A percentile compares a stretch with the other conserved stretches of the same genome.
Evolutionary conservation across 1,140 invertebrate species (phyloP).

Genomic region (Centruroides vittatus): DNA sequence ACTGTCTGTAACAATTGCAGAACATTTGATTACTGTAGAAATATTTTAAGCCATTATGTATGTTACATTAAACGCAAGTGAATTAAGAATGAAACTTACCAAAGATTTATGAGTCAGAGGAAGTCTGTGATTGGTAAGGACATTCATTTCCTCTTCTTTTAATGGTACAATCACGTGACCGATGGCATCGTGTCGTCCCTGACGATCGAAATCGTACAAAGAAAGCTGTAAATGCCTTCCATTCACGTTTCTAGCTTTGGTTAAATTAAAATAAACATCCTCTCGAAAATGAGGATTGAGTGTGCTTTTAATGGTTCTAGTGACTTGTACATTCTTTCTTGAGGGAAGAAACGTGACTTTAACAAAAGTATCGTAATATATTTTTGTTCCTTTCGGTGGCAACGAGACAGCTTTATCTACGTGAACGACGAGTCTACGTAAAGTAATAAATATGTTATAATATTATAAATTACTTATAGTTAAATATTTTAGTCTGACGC

Average conservation of each 20-base stretch:
- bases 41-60: too few relatives aligned
- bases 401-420: conserved; percentile 4
- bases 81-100: conserved; percentile 3
- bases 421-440: conserved; percentile 3
- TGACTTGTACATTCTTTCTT: conserved; percentile 1
- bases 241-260: background rate
- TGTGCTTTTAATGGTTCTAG: conserved; percentile 7
- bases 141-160: background rate
- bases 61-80: background rate
- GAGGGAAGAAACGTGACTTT: conserved; percentile 1
- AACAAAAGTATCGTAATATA: conserved; percentile 10
- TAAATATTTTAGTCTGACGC: too few relatives aligned
- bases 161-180: conserved; percentile 11
- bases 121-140: background rate
- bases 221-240: background rate
- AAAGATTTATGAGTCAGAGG: conserved; percentile 7
- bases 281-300: conserved; percentile 11
- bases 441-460: too few relatives aligned
- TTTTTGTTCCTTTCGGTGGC: conserved; percentile 2
- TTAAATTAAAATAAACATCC: background rate
- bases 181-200: conserved; percentile 13
- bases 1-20: too few relatives aligned
- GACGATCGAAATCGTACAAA: conserved; percentile 8
- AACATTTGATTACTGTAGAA: too few relatives aligned
- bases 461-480: too few relatives aligned